Evolutionary conservation across 2,113 vertebrate species (phyloP).

Genomic region (Leiothrix lutea): DNA sequence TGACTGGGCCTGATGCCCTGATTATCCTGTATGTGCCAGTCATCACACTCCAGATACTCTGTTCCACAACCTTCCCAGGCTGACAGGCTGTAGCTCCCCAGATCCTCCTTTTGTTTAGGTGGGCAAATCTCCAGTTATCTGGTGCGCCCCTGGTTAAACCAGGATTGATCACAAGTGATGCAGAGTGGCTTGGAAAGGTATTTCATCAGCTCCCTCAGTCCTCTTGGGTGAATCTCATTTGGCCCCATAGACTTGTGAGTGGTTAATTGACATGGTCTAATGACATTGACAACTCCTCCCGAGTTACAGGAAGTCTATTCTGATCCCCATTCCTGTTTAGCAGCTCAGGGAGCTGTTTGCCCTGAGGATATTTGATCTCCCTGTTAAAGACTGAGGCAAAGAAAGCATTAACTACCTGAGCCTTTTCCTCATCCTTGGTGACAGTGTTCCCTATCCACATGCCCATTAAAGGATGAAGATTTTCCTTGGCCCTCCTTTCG

Average conservation of each 20-base stretch:
- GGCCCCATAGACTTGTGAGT: neutral
- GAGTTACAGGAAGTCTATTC: neutral
- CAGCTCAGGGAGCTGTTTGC: neutral
- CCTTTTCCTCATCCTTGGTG: neutral
- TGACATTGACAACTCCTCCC: too few species aligned
- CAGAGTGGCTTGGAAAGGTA: neutral
- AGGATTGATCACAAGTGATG: neutral
- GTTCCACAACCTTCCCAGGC: neutral
- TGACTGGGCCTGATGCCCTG: neutral
- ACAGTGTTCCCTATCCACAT: neutral
- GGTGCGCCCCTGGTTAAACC: neutral
- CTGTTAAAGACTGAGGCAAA: neutral
- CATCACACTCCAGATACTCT: neutral
- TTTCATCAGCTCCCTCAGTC: neutral
- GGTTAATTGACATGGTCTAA: neutral
- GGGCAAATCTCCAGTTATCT: neutral
- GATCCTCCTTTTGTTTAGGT: neutral
- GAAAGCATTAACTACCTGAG: neutral
- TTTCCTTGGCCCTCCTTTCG: neutral
- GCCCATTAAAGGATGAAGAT: neutral
- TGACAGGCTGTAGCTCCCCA: neutral
- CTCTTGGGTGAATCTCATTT: neutral
- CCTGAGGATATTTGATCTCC: neutral
- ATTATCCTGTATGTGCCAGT: neutral
- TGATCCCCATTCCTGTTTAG: neutral